A percentile compares a stretch with the other conserved stretches of the same genome.
These are phyloP conservation scores for Nemotelus nigrinus DNA, from an alignment of 2,888 invertebrate species.

Conservation along the genomic window DNA sequence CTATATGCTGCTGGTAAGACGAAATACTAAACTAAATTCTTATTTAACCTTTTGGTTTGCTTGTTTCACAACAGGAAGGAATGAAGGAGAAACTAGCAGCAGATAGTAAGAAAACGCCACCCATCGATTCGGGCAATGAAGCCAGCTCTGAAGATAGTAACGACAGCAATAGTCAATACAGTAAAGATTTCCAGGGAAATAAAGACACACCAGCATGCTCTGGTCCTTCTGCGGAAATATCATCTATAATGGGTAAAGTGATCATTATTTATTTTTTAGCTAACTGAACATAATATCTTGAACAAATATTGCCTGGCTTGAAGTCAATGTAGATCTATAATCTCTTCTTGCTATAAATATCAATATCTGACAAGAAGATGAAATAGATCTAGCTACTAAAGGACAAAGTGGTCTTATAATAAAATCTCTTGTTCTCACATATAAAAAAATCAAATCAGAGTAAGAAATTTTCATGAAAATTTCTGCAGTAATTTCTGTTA, in stretches of 20 bases:
- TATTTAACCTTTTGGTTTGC: not conserved
- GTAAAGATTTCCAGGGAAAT: slow-evolving; percentile 66
- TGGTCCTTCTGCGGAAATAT: slow-evolving; percentile 62
- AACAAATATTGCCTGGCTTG: not conserved
- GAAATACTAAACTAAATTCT: slow-evolving; percentile 8
- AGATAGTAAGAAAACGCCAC: slow-evolving; percentile 68
- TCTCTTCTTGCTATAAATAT: no score
- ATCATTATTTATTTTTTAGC: not conserved
- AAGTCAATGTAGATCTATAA: not conserved
- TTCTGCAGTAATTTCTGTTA: no score
- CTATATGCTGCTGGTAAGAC: slow-evolving; percentile 82
- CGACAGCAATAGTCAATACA: slow-evolving; percentile 84
- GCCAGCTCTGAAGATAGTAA: slow-evolving; percentile 95
- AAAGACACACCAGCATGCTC: slow-evolving; percentile 62
- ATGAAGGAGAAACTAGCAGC: slow-evolving; percentile 83
- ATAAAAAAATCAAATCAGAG: no score
- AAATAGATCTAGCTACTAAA: no score
- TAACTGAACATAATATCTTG: not conserved
- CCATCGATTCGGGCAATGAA: slow-evolving; percentile 89
- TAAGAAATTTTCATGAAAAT: no score
- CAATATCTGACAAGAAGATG: no score
- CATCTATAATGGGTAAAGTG: slow-evolving; percentile 62
- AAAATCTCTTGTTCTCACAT: no score
- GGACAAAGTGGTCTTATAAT: no score
- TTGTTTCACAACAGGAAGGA: slow-evolving; percentile 72